Base-by-base conservation (phyloP, 2,113 vertebrate species). In the Danionella cerebrum region DNA sequence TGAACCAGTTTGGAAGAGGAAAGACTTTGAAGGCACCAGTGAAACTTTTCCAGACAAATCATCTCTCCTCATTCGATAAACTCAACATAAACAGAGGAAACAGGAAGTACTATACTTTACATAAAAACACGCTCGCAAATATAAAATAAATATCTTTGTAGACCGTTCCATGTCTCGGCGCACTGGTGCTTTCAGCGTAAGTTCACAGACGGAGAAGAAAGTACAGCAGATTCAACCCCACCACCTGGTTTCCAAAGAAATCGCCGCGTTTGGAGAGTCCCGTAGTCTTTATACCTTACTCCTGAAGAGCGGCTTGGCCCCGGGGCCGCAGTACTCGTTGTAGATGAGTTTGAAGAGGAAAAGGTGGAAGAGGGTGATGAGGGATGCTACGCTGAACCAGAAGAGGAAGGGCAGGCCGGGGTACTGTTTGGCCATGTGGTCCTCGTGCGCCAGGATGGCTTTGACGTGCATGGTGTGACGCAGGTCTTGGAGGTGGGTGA, bases 311-410 rank as follows among this genome's bases (percentile, higher is more conserved):
- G 95, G 93, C 86, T 95, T 98, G 65, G 96, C 96, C 1, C 95
- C 94, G 0, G 95, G 95, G 62, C 96, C 96, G 1, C 96, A 99
- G 77, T 98, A 99, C 80, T 99, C 96, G 0, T 99, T 99, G 89
- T 99, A 99, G 80, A 99, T 98, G 73, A 99, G 95, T 80, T 98
- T 98, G 89, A 99, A 98, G 76, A 98, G 91, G 85, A 98, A 99
- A 29, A 99, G 90, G 82, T 99, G 96, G 89, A 99, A 99, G 51
- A 99, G 85, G 0, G 93, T 93, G 84, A 98, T 96, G 76, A 98
- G 91, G 2, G 96, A 99, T 6, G 96, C 95, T 84, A 99, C 93
- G 2, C 96, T 97, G 88, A 98, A 98, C 95, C 95, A 98, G 86
- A 99, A 98, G 8, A 98, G 85, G 86, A 98, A 98, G 64, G 96